Evolutionary conservation across 35 echinoderm and acorn worm genomes (phyloP), one percentile per base, ranked within the genome.

Genomic region (Hemicentrotus pulcherrimus): DNA sequence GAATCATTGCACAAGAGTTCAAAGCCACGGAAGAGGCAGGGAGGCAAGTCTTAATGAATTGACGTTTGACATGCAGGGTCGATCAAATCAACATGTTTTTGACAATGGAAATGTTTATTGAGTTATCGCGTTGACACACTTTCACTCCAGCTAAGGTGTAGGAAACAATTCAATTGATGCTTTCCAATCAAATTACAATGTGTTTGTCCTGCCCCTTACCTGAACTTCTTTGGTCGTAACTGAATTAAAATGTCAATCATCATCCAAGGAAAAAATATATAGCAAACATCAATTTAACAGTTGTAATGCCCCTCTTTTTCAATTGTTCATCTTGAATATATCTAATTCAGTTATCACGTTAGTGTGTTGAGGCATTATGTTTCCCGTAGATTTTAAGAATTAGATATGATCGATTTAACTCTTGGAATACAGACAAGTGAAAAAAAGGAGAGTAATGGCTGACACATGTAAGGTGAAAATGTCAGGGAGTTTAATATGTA

Each of bases 31-130:
- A 28, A 2, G 52, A 59, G 52, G 35, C 5, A 55, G n/a, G 65
- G 19, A 78, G 50, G 65, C 22, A 78, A 28, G 65, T n/a, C 65
- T 22, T 28, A 28, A 78, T 78, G 65, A 78, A 7, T 78, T 78
- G 65, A 28, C 0, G 65, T 78, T 78, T 78, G 18, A 78, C 65
- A 78, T 22, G 65, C 65, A 78, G 65, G 50, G 65, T 78, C 24
- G 65, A 78, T 78, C 19, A 78, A 78, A 78, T 78, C 65, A 78
- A 78, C 65, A n/a, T 78, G 65, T 78, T 78, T 78, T 78, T 78
- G 65, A 78, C 65, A 78, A n/a, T 78, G 19, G 65, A 78, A 78
- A 78, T 78, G 24, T 28, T 78, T 7, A 78, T n/a, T 28, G 65
- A 78, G 65, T 78, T 78, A 78, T 78, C 65, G 28, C 65, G 65